Evolutionary conservation across 1,140 invertebrate species (phyloP).

Genomic region (Lepidurus couesii): DNA sequence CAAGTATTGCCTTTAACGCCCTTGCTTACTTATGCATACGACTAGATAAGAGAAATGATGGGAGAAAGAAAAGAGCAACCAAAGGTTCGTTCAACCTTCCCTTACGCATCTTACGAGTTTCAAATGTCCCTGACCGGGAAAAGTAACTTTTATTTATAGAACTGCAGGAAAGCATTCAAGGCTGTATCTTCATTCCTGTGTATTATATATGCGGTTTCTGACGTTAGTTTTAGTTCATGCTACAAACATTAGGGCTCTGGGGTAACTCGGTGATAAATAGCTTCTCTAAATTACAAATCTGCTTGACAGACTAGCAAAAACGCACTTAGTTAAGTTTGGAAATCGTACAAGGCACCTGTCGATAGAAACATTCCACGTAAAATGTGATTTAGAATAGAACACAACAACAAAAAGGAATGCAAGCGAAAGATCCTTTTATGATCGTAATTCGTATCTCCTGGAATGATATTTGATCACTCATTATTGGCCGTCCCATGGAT

Average conservation of each 20-base stretch:
- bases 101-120: neutral
- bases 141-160: too few species aligned
- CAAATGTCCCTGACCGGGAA: neutral
- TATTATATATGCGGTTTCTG: neutral
- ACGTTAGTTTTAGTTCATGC: neutral
- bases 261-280: neutral
- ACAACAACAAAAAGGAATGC: neutral
- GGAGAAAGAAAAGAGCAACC: neutral
- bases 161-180: too few species aligned
- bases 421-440: neutral
- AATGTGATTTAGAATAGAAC: neutral
- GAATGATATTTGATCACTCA: neutral
- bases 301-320: neutral
- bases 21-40: neutral
- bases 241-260: conserved; percentile 18
- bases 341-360: conserved; percentile 14
- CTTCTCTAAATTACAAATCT: neutral
- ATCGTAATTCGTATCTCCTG: neutral
- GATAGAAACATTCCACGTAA: neutral
- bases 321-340: neutral
- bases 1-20: neutral
- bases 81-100: neutral
- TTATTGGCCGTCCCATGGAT: conserved; percentile 38
- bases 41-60: neutral
- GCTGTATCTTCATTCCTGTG: too few species aligned